These are phyloP conservation scores for Lasaia peninsularis DNA, from an alignment of 1,140 invertebrate genomes.

Conservation along the genomic window DNA sequence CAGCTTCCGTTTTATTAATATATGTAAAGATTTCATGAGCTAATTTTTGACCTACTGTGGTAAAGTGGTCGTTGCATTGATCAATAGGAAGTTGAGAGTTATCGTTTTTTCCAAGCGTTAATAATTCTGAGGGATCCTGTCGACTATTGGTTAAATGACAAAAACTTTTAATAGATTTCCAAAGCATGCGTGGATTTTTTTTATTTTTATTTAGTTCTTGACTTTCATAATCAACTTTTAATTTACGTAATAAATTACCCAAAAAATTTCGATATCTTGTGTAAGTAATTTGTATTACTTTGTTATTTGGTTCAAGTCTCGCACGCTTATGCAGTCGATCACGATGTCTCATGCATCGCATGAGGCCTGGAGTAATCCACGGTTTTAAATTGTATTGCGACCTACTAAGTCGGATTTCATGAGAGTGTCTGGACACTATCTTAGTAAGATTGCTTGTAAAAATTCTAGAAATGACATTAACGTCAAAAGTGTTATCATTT, in stretches of 20 bases:
- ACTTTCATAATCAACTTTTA: conserved; percentile 16
- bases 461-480: conserved; percentile 9
- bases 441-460: neutral
- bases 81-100: neutral
- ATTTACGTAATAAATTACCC: conserved; percentile 23
- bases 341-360: conserved; percentile 23
- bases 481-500: neutral
- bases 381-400: conserved; percentile 20
- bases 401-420: conserved; percentile 11
- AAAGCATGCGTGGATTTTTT: neutral
- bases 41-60: neutral
- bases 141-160: neutral
- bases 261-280: conserved; percentile 28
- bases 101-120: neutral
- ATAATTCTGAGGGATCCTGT: neutral
- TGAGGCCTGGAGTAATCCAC: too few species aligned
- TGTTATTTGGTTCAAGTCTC: conserved; percentile 15
- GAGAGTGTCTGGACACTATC: neutral
- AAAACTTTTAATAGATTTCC: neutral
- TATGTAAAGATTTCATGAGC: neutral
- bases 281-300: conserved; percentile 17
- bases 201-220: neutral
- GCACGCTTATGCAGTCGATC: conserved; percentile 18
- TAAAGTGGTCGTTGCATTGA: neutral
- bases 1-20: neutral